Evolutionary conservation across 2,113 vertebrate genomes (phyloP).

Genomic region (Polyodon spathula): DNA sequence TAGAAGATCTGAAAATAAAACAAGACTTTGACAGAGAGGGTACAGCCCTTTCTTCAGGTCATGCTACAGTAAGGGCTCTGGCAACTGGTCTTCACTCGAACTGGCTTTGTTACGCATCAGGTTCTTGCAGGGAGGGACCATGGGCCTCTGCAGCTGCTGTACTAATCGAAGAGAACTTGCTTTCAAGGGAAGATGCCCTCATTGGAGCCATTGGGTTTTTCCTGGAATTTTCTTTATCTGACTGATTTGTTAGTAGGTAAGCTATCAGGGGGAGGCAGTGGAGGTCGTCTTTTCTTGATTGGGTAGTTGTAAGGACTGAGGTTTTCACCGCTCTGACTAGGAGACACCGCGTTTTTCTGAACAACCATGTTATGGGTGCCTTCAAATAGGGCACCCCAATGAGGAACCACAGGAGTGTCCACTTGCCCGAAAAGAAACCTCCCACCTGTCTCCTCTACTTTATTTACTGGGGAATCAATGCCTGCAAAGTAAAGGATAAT

Average conservation of each 20-base stretch:
- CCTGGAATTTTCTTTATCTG: slow-evolving; percentile 36
- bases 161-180: slow-evolving; percentile 48
- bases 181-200: slow-evolving; percentile 16
- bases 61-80: slow-evolving; percentile 1
- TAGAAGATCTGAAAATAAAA: not conserved
- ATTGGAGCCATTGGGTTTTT: slow-evolving; percentile 7
- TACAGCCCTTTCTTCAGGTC: not conserved
- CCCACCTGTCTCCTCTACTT: slow-evolving; percentile 68
- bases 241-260: slow-evolving; percentile 33
- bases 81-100: slow-evolving; percentile 16
- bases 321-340: slow-evolving; percentile 28
- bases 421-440: slow-evolving; percentile 64
- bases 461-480: slow-evolving; percentile 78
- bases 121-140: slow-evolving; percentile 36
- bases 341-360: slow-evolving; percentile 55
- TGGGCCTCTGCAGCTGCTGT: slow-evolving; percentile 61
- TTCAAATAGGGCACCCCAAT: slow-evolving; percentile 70
- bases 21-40: not conserved
- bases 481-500: slow-evolving; percentile 49
- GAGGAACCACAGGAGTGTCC: slow-evolving; percentile 45
- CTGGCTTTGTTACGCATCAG: slow-evolving; percentile 24
- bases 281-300: slow-evolving; percentile 75
- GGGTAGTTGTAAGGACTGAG: slow-evolving; percentile 43
- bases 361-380: slow-evolving; percentile 63
- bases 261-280: slow-evolving; percentile 48